A percentile compares a stretch with the other conserved stretches of the same genome.
Conservation (phyloP, 2,113 vertebrate species). For the Oreochromis tanganicae region DNA sequence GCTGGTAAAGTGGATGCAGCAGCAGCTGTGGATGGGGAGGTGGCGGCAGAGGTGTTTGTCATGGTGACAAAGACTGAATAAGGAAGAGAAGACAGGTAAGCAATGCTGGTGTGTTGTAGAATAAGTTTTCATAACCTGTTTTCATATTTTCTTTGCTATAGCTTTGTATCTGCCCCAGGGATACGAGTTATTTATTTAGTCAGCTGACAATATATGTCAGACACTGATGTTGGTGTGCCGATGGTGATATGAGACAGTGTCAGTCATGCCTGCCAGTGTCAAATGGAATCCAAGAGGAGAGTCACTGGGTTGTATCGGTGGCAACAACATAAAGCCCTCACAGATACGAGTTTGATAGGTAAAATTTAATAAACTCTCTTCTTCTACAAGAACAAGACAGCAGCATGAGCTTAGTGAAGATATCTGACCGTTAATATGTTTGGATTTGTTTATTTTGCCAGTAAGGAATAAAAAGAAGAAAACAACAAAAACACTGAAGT, state of each 20-base stretch:
- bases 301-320: neutral
- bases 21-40: slow-evolving; percentile 36
- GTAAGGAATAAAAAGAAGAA: neutral
- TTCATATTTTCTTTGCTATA: neutral
- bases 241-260: neutral
- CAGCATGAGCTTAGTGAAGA: neutral
- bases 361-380: neutral
- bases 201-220: neutral
- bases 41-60: slow-evolving; percentile 61
- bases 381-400: neutral
- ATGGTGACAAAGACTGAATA: slow-evolving; percentile 66
- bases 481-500: neutral
- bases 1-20: slow-evolving; percentile 53
- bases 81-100: neutral
- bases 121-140: neutral
- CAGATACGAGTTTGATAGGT: neutral
- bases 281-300: neutral
- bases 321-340: neutral
- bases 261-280: neutral
- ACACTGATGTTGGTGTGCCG: neutral
- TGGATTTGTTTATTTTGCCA: neutral
- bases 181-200: neutral
- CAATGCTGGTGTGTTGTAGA: neutral
- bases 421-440: neutral
- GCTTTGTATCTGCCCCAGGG: neutral